Conservation (phyloP, 2,113 vertebrate species). For the Naja naja region DNA sequence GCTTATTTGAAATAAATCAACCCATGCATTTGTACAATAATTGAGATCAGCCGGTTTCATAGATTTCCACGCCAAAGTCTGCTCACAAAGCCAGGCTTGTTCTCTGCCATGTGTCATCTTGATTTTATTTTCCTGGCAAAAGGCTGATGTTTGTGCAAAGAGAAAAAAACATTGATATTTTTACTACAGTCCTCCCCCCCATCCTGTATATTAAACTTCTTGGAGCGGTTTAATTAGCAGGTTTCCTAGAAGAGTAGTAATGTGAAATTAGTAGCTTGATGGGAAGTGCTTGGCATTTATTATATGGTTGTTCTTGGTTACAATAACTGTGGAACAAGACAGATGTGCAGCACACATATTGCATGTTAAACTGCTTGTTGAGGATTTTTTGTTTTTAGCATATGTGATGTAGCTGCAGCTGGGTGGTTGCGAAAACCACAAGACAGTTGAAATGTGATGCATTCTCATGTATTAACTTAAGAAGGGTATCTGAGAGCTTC, state of each 20-base stretch:
- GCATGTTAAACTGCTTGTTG: background rate
- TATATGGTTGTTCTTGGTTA: slow-evolving; percentile 25
- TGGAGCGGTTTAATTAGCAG: slow-evolving; percentile 44
- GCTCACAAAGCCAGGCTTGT: slow-evolving; percentile 25
- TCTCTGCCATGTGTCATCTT: slow-evolving; percentile 16
- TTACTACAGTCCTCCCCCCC: background rate
- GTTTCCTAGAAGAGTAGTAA: slow-evolving; percentile 40
- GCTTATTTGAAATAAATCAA: slow-evolving; percentile 41
- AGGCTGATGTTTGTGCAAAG: slow-evolving; percentile 10
- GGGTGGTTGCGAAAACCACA: background rate
- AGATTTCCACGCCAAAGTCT: background rate
- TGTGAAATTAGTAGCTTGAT: slow-evolving; percentile 39
- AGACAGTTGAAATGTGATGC: background rate
- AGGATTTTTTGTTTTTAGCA: background rate
- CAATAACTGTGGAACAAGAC: background rate
- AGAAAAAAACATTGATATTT: slow-evolving; percentile 13
- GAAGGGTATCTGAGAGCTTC: background rate
- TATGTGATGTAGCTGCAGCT: background rate
- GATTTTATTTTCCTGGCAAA: slow-evolving; percentile 37
- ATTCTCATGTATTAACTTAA: background rate
- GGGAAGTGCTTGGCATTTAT: slow-evolving; percentile 34
- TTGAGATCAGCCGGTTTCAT: slow-evolving; percentile 44
- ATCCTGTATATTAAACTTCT: background rate
- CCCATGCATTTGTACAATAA: slow-evolving; percentile 28
- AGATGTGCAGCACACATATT: background rate